Base-by-base conservation (phyloP, 2,888 invertebrate species). In the Nomada ferruginata region DNA sequence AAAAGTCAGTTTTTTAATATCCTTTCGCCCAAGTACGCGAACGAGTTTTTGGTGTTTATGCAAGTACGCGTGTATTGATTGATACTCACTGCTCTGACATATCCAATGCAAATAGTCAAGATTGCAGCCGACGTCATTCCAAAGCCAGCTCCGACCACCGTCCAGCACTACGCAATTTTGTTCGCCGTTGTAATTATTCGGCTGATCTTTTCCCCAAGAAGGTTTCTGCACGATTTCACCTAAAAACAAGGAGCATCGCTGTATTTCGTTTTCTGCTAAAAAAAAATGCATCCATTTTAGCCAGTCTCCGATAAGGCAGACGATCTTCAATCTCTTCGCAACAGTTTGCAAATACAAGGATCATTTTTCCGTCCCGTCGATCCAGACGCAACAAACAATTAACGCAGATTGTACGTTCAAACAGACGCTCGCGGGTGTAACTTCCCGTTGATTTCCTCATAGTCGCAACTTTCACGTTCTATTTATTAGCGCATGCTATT, bases 51-150 rank as follows among this genome's bases (percentile, higher is more conserved):
- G 0, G 10, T 26, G n/a, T 5, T 57, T 29, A 57, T 26, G 47
- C 3, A 29, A 18, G 11, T 47, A 47, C 15, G 10, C 15, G 50
- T 13, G 29, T 26, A 68, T 20, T 44, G 26, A 26, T 64, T 15
- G 18, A 23, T 57, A 96, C 97, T 96, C 94, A 98, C 97, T 96
- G 95, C 97, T 97, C 94, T 98, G 97, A 94, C 98, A 98, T 91
- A 98, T 97, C 96, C 98, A 98, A 94, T 97, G 97, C 76, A 98
- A 95, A 91, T 98, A 98, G 94, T 98, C 98, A 78, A 98, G 95
- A 94, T 98, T 98, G 93, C 98, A 98, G 70, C 98, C 98, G 36
- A 98, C 98, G 94, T 98, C 98, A 93, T 98, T 98, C 98, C 98
- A 98, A 0, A 97, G 94, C 98, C 98, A 98, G 81, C 96, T 96